These are phyloP conservation scores for Amphibalanus amphitrite DNA, from an alignment of 1,140 invertebrate genomes.

Conservation along the genomic window DNA sequence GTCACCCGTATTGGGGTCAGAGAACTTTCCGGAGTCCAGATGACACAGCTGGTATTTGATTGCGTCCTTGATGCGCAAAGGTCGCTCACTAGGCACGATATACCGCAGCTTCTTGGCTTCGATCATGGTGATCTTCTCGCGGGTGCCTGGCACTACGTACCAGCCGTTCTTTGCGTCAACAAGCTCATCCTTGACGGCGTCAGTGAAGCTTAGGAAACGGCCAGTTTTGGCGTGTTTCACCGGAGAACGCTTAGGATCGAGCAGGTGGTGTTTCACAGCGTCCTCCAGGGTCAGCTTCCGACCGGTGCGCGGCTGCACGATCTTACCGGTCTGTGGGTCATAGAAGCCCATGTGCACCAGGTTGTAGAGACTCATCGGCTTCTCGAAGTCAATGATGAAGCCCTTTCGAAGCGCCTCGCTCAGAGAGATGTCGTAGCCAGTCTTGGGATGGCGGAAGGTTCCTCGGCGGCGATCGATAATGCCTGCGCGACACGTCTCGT, in stretches of 20 bases:
- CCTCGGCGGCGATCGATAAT: slow-evolving; percentile 66
- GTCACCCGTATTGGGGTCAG: slow-evolving; percentile 50
- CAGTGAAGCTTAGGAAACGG: slow-evolving; percentile 49
- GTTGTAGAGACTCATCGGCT: slow-evolving; percentile 60
- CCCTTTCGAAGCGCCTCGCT: slow-evolving; percentile 53
- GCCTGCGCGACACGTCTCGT: slow-evolving; percentile 56
- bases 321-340: slow-evolving; percentile 45
- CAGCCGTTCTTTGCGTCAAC: slow-evolving; percentile 52
- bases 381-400: slow-evolving; percentile 68
- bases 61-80: slow-evolving; percentile 55
- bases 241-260: slow-evolving; percentile 58
- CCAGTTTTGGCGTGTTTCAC: slow-evolving; percentile 50
- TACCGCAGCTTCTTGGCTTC: slow-evolving; percentile 51
- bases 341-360: slow-evolving; percentile 64
- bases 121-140: slow-evolving; percentile 41
- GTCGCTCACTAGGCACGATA: slow-evolving; percentile 50
- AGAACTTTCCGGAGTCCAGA: slow-evolving; percentile 55
- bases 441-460: slow-evolving; percentile 47
- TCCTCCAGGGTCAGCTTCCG: slow-evolving; percentile 57
- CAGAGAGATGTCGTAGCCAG: slow-evolving; percentile 37
- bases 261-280: slow-evolving; percentile 56
- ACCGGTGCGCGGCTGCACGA: slow-evolving; percentile 64
- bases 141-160: slow-evolving; percentile 42
- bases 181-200: slow-evolving; percentile 51
- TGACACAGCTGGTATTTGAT: slow-evolving; percentile 56